Percentiles rank a stretch among this genome's conserved stretches.
Conservation (phyloP, 2,888 invertebrate species). For the Chaitophorus viminalis region DNA sequence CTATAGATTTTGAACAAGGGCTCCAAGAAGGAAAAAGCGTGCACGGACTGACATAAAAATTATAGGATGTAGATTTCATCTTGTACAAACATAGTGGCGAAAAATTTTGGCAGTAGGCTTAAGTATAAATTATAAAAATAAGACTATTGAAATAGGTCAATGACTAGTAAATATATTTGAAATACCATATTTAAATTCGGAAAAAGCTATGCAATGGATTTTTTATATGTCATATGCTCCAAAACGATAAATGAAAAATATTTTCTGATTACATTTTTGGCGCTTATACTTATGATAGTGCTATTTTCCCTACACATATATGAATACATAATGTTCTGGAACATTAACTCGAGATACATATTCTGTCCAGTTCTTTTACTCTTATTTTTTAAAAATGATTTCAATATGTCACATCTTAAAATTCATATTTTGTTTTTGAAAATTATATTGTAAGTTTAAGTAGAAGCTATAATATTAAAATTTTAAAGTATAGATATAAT, state of each 20-base stretch:
- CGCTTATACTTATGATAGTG: neutral
- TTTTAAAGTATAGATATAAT: neutral
- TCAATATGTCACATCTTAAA: neutral
- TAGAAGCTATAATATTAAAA: neutral
- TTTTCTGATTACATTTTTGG: slow-evolving; percentile 1
- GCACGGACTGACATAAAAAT: neutral
- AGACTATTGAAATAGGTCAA: neutral
- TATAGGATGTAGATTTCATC: neutral
- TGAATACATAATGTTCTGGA: neutral
- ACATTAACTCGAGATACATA: neutral
- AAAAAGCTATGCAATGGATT: neutral
- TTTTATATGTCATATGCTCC: neutral
- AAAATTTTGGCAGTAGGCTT: neutral
- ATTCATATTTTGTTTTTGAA: neutral
- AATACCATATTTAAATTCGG: neutral
- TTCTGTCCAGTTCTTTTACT: neutral
- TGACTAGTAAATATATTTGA: neutral
- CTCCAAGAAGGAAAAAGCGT: neutral
- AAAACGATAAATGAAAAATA: neutral
- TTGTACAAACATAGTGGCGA: neutral
- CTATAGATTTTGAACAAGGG: neutral
- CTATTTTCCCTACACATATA: neutral
- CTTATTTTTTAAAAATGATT: neutral
- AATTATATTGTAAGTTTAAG: neutral
- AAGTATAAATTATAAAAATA: neutral